These are phyloP conservation scores for Pseudomugil gertrudae DNA, from an alignment of 2,797 vertebrate genomes.

Conservation along the genomic window DNA sequence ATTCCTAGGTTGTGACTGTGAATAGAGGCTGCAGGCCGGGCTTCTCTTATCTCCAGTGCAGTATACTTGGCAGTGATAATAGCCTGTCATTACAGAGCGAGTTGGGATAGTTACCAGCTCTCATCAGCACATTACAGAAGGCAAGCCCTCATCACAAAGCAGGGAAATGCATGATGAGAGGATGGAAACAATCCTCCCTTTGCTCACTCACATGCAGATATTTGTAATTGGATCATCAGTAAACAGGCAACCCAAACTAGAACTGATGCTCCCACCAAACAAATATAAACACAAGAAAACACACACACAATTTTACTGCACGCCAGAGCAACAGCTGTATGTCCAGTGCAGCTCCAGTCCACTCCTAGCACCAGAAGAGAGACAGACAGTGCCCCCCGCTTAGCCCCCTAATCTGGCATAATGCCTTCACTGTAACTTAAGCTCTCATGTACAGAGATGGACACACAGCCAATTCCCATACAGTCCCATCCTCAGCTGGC, in stretches of 20 bases:
- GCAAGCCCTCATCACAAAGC: conserved; percentile 22
- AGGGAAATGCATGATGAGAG: conserved; percentile 15
- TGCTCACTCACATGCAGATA: neutral
- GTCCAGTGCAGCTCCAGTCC: conserved; percentile 46
- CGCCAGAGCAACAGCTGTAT: conserved; percentile 69
- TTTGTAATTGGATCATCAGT: conserved; percentile 15
- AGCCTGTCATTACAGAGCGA: conserved; percentile 67
- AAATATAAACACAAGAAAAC: conserved; percentile 55
- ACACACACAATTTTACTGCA: conserved; percentile 69
- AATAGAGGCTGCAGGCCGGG: conserved; percentile 28
- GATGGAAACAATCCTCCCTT: neutral
- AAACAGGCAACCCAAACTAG: conserved; percentile 10
- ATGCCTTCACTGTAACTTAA: conserved; percentile 69
- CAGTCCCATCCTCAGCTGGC: conserved; percentile 52
- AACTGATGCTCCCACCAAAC: conserved; percentile 22
- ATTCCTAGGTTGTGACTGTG: conserved; percentile 55
- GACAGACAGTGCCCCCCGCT: conserved; percentile 70
- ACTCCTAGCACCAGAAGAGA: conserved; percentile 72
- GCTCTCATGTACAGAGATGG: conserved; percentile 61
- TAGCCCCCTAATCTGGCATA: conserved; percentile 67
- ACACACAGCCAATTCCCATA: conserved; percentile 59
- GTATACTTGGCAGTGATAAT: conserved; percentile 61
- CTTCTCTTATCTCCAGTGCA: conserved; percentile 58
- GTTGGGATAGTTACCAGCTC: conserved; percentile 38
- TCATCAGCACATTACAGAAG: conserved; percentile 41